Conservation (phyloP, 1,140 invertebrate species). For the Tetraneura akinire region DNA sequence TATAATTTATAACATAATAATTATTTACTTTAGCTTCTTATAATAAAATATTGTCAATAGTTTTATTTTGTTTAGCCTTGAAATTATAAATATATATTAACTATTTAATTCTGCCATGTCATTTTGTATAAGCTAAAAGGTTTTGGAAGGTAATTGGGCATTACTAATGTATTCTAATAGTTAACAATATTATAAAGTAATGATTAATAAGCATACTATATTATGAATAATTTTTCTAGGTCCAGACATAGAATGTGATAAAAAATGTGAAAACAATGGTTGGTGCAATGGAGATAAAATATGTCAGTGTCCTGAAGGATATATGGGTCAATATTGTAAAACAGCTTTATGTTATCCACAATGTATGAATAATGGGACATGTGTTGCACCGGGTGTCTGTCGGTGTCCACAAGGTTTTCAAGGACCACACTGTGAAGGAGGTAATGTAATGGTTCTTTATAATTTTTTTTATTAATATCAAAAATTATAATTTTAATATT, state of each 20-base stretch:
- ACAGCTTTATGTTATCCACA: conserved; percentile 88
- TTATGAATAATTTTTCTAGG: conserved; percentile 62
- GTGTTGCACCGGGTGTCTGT: conserved; percentile 83
- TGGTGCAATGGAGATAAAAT: conserved; percentile 79
- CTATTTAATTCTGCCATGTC: not conserved
- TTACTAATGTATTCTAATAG: not conserved
- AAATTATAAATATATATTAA: not conserved
- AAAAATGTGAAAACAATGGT: conserved; percentile 80
- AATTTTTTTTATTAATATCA: not conserved
- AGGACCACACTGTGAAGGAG: conserved; percentile 89
- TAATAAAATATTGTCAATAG: not conserved
- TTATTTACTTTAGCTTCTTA: not conserved
- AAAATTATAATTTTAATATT: not conserved
- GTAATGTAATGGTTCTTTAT: conserved; percentile 64
- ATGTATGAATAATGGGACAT: conserved; percentile 89
- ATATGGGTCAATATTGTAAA: conserved; percentile 84
- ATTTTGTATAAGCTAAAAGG: not conserved
- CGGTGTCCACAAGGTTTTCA: conserved; percentile 85
- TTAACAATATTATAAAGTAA: not conserved
- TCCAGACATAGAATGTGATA: conserved; percentile 83
- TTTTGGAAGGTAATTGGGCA: not conserved
- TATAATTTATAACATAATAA: not conserved
- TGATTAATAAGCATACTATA: too few species aligned
- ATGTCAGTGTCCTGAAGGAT: conserved; percentile 84
- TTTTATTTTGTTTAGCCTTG: not conserved